A percentile compares a stretch with the other conserved stretches of the same genome.
Evolutionary conservation across 2,113 vertebrate genomes (phyloP).

Genomic region (Ranitomeya variabilis): DNA sequence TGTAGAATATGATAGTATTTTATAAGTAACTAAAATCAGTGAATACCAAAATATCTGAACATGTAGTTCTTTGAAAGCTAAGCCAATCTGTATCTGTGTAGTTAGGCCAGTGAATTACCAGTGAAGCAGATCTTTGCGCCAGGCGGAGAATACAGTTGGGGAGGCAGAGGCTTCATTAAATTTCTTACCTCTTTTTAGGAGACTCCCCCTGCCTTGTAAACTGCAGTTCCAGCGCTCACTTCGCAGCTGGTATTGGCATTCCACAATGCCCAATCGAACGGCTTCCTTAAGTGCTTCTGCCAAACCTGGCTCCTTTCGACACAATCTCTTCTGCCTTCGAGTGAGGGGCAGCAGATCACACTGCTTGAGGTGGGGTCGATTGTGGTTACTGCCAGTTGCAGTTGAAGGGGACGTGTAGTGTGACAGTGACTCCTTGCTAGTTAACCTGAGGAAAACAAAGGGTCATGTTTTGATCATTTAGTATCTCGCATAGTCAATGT

Average conservation of each 20-base stretch:
- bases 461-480: neutral
- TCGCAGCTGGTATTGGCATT: slow-evolving; percentile 94
- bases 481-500: neutral
- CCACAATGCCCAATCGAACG: slow-evolving; percentile 85
- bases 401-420: slow-evolving; percentile 79
- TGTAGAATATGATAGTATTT: too few relatives aligned
- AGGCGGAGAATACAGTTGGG: too few relatives aligned
- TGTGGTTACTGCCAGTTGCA: slow-evolving; percentile 67
- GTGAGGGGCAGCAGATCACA: slow-evolving; percentile 92
- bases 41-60: too few relatives aligned
- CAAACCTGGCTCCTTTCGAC: slow-evolving; percentile 89
- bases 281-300: slow-evolving; percentile 92
- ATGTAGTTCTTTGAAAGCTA: too few relatives aligned
- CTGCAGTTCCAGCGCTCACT: slow-evolving; percentile 98
- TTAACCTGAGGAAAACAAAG: slow-evolving; percentile 77
- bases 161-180: too few relatives aligned
- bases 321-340: slow-evolving; percentile 88
- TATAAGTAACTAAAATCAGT: too few relatives aligned
- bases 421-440: slow-evolving; percentile 87
- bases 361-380: slow-evolving; percentile 87
- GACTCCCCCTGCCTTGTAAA: slow-evolving; percentile 87
- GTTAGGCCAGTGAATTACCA: too few relatives aligned
- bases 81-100: too few relatives aligned
- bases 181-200: slow-evolving; percentile 89
- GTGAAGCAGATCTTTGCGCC: too few relatives aligned